Base-by-base conservation (phyloP, 2,113 vertebrate species). In the Gymnogyps californianus region DNA sequence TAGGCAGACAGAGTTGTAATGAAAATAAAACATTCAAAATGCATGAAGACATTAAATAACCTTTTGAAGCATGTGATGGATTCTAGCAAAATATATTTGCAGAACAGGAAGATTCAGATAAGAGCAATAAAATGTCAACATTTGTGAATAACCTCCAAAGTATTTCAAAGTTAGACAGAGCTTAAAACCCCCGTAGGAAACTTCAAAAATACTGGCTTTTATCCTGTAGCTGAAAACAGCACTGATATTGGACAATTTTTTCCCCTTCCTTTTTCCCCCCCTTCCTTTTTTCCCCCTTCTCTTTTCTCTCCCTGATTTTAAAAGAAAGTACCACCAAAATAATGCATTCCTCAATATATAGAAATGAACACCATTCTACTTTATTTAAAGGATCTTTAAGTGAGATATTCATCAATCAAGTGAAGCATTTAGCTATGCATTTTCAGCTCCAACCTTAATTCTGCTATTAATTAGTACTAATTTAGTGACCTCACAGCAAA, bases 21-120 rank as follows among this genome's bases (percentile, higher is more conserved):
- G 83, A 95, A 95, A 96, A 93, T 64, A 89, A 95, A 89, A 58
- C 31, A 92, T 76, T 89, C 34, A 92, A 92, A 96, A 95, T 93
- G 59, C 76, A 95, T 93, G 76, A 94, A 95, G 86, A 90, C 66
- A 88, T 91, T 97, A 95, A 97, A 96, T 95, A 96, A 95, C 69
- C 49, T 95, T 94, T 95, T 81, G 83, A 97, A 90, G 86, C 61
- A 92, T 93, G 91, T 64, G 84, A 55, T 85, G 59, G 66, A 72
- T 86, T 95, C 87, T 74, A 76, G 57, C n/a, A 77, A 91, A 92
- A 91, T 75, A 13, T 86, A 91, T 91, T 93, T 96, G 62, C 77
- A 87, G 86, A 94, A 59, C 12, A 65, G 64, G 67, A 83, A 92
- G 78, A 93, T 87, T 94, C 87, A 81, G 80, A 70, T 93, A 95